Conservation (phyloP, 1,140 invertebrate genomes). For the Cotesia glomerata region DNA sequence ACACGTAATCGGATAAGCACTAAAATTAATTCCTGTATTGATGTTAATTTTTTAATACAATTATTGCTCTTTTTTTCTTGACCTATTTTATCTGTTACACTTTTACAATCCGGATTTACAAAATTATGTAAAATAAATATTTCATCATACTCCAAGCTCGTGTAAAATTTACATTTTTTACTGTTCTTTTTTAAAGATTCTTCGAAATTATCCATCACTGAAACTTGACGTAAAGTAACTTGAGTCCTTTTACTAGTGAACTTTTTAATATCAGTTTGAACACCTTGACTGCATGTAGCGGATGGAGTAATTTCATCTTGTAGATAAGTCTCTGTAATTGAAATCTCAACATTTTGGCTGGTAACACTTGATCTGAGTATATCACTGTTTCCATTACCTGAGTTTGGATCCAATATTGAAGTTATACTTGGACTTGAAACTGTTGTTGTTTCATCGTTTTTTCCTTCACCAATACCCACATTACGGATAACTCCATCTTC, state of each 20-base stretch:
- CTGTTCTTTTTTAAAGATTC: background rate
- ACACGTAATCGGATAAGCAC: constrained; percentile 17
- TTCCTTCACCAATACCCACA: background rate
- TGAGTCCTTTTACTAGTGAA: constrained; percentile 20
- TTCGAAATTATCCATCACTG: constrained; percentile 21
- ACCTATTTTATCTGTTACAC: background rate
- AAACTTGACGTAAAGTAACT: constrained; percentile 16
- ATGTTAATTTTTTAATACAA: constrained; percentile 16
- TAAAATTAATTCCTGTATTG: constrained; percentile 31
- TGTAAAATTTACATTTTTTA: constrained; percentile 16
- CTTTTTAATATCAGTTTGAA: constrained; percentile 25
- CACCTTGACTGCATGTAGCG: background rate
- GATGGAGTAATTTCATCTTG: background rate
- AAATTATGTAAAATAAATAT: constrained; percentile 7
- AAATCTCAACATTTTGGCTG: constrained; percentile 4
- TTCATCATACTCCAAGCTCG: constrained; percentile 10
- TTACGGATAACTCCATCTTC: background rate
- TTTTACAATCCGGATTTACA: constrained; percentile 16
- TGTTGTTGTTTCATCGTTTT: background rate
- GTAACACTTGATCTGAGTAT: background rate
- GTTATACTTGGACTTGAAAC: background rate
- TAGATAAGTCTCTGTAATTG: background rate
- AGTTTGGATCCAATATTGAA: background rate
- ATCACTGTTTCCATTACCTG: background rate
- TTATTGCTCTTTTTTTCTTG: constrained; percentile 5